A percentile compares a stretch with the other conserved stretches of the same genome.
Evolutionary conservation across 2,888 invertebrate species (phyloP).

Genomic region (Amorpha juglandis): DNA sequence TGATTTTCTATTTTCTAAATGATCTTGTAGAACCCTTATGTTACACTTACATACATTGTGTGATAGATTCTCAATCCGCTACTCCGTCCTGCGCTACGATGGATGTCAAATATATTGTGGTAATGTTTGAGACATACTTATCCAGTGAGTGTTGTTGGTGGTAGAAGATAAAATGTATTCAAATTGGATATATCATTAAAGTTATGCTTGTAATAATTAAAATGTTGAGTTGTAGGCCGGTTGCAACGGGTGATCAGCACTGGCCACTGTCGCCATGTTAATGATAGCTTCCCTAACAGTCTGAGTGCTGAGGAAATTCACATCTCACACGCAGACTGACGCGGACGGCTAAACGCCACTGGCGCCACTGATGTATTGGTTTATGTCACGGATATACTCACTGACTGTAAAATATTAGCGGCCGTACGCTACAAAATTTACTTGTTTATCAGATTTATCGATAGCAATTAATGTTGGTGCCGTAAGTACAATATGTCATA

Average conservation of each 20-base stretch:
- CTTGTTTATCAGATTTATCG: slow-evolving; percentile 30
- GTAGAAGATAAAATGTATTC: slow-evolving; percentile 19
- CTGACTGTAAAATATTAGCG: slow-evolving; percentile 55
- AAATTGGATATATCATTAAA: slow-evolving; percentile 18
- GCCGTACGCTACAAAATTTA: slow-evolving; percentile 31
- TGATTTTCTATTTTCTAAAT: not conserved
- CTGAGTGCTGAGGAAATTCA: slow-evolving; percentile 70
- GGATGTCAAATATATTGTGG: too few relatives aligned
- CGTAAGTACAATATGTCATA: slow-evolving; percentile 21
- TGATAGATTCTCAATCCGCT: not conserved
- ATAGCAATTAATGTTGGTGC: slow-evolving; percentile 26
- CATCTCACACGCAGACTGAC: slow-evolving; percentile 73
- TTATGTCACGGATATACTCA: slow-evolving; percentile 68
- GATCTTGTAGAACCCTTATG: not conserved
- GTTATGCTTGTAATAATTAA: slow-evolving; percentile 45
- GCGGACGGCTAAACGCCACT: slow-evolving; percentile 66
- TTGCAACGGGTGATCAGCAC: slow-evolving; percentile 64
- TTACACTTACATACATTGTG: not conserved
- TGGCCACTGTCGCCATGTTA: slow-evolving; percentile 75
- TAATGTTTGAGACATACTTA: too few relatives aligned
- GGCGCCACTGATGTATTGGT: slow-evolving; percentile 77
- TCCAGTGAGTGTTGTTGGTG: not conserved
- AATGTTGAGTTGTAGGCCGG: slow-evolving; percentile 57
- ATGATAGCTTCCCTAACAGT: slow-evolving; percentile 79
- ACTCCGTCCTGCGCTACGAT: too few relatives aligned